Evolutionary conservation across 1,140 invertebrate species (phyloP).

Genomic region (Meteorus sp.): DNA sequence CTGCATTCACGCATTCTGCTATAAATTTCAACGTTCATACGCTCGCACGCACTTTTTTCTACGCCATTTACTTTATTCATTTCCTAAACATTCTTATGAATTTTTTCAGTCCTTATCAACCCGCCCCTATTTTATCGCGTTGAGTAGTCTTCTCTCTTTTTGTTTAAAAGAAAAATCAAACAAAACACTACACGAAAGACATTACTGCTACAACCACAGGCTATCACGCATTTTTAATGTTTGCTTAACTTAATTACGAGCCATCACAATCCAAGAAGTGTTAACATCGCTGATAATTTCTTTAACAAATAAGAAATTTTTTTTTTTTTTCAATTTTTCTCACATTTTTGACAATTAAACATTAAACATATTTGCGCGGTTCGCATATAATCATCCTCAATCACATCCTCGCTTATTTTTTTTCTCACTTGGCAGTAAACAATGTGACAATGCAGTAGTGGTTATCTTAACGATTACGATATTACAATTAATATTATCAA

Average conservation of each 20-base stretch:
- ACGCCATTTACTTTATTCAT: slow-evolving; percentile 15
- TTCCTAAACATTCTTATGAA: slow-evolving; percentile 23
- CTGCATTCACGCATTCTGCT: slow-evolving; percentile 19
- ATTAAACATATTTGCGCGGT: slow-evolving; percentile 9
- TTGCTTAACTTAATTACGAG: slow-evolving; percentile 41
- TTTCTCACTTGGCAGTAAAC: slow-evolving; percentile 57
- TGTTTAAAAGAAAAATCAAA: slow-evolving; percentile 27
- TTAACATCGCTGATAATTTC: slow-evolving; percentile 41
- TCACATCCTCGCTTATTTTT: slow-evolving; percentile 22
- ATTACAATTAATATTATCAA: slow-evolving; percentile 46
- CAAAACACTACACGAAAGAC: slow-evolving; percentile 25
- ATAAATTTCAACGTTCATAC: slow-evolving; percentile 26
- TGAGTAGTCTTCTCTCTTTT: slow-evolving; percentile 25
- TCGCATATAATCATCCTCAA: slow-evolving; percentile 10
- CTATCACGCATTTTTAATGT: slow-evolving; percentile 22
- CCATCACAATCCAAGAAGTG: slow-evolving; percentile 53
- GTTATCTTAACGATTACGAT: slow-evolving; percentile 47
- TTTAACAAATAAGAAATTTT: slow-evolving; percentile 10
- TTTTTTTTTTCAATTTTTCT: slow-evolving; percentile 24
- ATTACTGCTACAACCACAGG: slow-evolving; percentile 24
- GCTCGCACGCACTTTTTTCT: slow-evolving; percentile 27
- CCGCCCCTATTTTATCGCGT: slow-evolving; percentile 23
- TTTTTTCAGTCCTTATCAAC: slow-evolving; percentile 19
- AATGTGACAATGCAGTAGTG: slow-evolving; percentile 61
- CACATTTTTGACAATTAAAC: slow-evolving; percentile 19